These are phyloP conservation scores for Dendrolimus houi DNA, from an alignment of 2,888 invertebrate genomes.

Conservation along the genomic window DNA sequence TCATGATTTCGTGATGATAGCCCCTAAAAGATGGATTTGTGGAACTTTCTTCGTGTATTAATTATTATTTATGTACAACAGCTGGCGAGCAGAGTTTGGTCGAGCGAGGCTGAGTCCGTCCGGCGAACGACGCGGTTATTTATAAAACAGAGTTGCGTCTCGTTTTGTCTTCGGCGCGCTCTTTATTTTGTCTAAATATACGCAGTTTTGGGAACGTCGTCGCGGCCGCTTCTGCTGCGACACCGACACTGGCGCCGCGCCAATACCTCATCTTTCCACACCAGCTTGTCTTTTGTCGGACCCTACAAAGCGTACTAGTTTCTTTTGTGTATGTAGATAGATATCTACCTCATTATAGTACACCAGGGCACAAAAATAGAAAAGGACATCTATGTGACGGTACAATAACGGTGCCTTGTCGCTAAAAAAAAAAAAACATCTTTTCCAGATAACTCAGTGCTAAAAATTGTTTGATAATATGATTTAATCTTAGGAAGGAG, in stretches of 20 bases:
- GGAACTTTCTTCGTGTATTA: constrained; percentile 66
- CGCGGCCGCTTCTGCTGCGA: constrained; percentile 63
- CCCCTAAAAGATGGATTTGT: constrained; percentile 32
- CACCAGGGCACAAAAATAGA: no score
- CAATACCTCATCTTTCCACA: constrained; percentile 58
- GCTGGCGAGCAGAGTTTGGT: constrained; percentile 70
- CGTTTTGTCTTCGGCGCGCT: constrained; percentile 75
- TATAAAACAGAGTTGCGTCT: constrained; percentile 75
- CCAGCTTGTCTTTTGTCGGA: constrained; percentile 51
- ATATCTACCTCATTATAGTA: no score
- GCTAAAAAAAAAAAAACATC: no score
- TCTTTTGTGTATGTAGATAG: constrained; percentile 3
- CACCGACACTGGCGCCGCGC: constrained; percentile 57
- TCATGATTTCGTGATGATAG: constrained; percentile 17
- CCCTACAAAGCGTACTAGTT: constrained; percentile 20
- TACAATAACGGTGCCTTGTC: no score
- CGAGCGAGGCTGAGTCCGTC: constrained; percentile 60
- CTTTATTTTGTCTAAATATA: constrained; percentile 77
- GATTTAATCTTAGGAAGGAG: no score
- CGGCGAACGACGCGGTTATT: constrained; percentile 73
- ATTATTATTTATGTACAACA: constrained; percentile 75
- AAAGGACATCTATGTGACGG: no score
- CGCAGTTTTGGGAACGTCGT: constrained; percentile 75
- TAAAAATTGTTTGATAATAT: no score
- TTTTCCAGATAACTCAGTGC: no score